Evolutionary conservation across 2,113 vertebrate genomes (phyloP), one percentile per base, ranked within the genome.

Genomic region (Vireo altiloquus): DNA sequence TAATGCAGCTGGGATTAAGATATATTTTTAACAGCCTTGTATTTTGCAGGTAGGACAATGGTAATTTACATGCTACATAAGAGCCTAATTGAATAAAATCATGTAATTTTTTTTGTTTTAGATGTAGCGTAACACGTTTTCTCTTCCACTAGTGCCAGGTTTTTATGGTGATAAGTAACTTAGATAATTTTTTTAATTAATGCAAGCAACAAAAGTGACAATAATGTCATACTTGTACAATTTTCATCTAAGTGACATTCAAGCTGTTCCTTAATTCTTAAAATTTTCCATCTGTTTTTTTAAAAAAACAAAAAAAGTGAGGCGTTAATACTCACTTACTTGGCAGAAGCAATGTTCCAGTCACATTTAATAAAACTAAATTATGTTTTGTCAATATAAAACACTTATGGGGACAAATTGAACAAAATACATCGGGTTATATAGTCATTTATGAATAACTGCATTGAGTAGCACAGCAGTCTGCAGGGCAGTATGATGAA

Each of bases 201-300:
- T 90, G 28, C 61, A 87, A 79, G 57, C 31, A 87, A 84, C 37
- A 78, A 87, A 93, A 96, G 82, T 77, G 82, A 87, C 94, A 86
- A 74, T 92, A 83, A 93, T 96, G 69, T 84, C 82, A 86, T 86
- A 66, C 76, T 95, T 60, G 52, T 81, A 88, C 69, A 83, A 64
- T 92, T 94, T 89, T 88, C 76, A 27, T 68, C 18, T 53, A 82
- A 76, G 50, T 94, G 86, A 83, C 90, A 82, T 96, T 90, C 92
- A 95, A 93, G 93, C 82, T 96, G 84, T 96, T 96, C 71, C 82
- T 86, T 91, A 92, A 80, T 88, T 95, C 79, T 91, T 93, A 78
- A 93, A 75, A 70, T 60, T 86, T 92, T 91, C 85, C 85, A 87
- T 95, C 64, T 81, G 65, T n/a, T 90, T 92, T 88, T 52, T 6